These are phyloP conservation scores for Oryzaephilus surinamensis DNA, from an alignment of 1,140 invertebrate species.

Conservation along the genomic window DNA sequence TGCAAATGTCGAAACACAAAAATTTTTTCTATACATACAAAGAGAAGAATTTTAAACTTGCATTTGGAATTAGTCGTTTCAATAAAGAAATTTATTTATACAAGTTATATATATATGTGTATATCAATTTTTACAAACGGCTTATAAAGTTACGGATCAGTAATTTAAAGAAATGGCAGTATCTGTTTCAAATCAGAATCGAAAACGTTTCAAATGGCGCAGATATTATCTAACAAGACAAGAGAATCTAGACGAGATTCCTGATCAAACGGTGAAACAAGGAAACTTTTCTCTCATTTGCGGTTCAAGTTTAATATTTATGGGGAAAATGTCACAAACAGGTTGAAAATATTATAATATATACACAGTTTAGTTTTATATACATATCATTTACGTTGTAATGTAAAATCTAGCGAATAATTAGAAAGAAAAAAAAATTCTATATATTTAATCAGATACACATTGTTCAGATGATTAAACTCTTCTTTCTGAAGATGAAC, in stretches of 20 bases:
- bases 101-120: no score
- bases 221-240: constrained; percentile 16
- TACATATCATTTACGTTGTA: neutral
- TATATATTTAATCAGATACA: no score
- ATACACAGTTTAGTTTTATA: neutral
- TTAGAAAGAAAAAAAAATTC: neutral
- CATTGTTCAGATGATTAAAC: no score
- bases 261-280: neutral
- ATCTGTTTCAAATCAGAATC: constrained; percentile 17
- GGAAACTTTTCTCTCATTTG: neutral
- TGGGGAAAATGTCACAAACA: neutral
- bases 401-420: neutral
- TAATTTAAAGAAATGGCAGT: constrained; percentile 21
- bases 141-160: constrained; percentile 15
- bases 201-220: constrained; percentile 10
- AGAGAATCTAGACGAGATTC: constrained; percentile 7
- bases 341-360: neutral
- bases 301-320: neutral
- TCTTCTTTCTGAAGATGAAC: neutral
- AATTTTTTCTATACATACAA: no score
- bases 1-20: no score
- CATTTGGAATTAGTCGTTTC: no score
- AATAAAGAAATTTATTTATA: no score
- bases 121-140: no score
- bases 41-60: no score